Evolutionary conservation across 2,888 invertebrate species (phyloP).

Genomic region (Sarcophaga variegata): DNA sequence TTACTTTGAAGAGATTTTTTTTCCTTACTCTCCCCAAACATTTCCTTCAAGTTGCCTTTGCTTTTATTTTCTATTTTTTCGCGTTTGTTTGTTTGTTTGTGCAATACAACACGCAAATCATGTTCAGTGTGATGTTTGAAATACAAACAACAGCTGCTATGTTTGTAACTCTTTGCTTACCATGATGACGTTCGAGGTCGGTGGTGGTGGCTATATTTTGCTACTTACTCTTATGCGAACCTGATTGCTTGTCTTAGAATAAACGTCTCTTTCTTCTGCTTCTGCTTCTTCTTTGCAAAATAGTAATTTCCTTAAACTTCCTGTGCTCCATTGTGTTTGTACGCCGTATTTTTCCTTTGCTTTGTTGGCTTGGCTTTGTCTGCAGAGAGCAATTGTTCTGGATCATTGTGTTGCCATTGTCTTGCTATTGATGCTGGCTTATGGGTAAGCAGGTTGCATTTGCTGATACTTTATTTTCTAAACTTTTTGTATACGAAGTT

Average conservation of each 20-base stretch:
- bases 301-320: conserved; percentile 64
- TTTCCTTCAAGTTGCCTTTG: conserved; percentile 43
- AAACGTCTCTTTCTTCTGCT: conserved; percentile 17
- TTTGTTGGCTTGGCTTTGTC: not conserved
- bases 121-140: conserved; percentile 4
- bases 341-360: conserved; percentile 27
- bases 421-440: not conserved
- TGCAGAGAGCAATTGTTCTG: not conserved
- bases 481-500: not conserved
- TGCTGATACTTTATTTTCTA: not conserved
- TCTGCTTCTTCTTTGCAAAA: not conserved
- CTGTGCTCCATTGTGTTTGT: conserved; percentile 25
- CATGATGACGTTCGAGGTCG: not conserved
- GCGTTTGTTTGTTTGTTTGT: not conserved
- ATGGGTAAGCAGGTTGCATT: not conserved
- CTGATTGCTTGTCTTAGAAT: conserved; percentile 22
- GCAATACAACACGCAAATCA: conserved; percentile 21
- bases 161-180: not conserved
- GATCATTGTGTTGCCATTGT: conserved; percentile 34
- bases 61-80: conserved; percentile 12
- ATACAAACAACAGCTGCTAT: not conserved
- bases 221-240: not conserved
- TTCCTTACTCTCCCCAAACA: conserved; percentile 45
- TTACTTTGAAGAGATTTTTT: conserved; percentile 20
- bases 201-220: conserved; percentile 24